Conservation (phyloP, 1,140 invertebrate species). For the Apis cerana region DNA sequence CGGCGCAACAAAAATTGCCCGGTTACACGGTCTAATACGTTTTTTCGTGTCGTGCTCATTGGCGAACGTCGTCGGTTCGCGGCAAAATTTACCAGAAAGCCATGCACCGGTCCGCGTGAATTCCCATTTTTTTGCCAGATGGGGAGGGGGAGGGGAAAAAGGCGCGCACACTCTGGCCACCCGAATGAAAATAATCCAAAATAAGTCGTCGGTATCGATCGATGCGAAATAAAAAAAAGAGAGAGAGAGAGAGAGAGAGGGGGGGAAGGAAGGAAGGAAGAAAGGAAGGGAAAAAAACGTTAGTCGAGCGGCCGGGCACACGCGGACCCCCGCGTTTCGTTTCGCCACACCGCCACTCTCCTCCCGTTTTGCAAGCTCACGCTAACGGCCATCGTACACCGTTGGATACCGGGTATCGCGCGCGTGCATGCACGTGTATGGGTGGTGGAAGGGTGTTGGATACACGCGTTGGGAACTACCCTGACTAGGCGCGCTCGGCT, state of each 20-base stretch:
- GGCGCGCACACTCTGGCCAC: conserved; percentile 51
- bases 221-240: conserved; percentile 30
- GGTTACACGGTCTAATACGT: conserved; percentile 61
- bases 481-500: conserved; percentile 7
- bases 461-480: conserved; percentile 17
- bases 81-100: conserved; percentile 65
- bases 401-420: not conserved
- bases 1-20: conserved; percentile 51
- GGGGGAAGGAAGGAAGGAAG: too few species aligned
- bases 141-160: conserved; percentile 18
- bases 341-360: not conserved
- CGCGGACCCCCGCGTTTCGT: conserved; percentile 52
- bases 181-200: conserved; percentile 71
- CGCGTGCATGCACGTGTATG: too few species aligned
- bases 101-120: conserved; percentile 64
- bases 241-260: conserved; percentile 42
- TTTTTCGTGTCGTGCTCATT: conserved; percentile 61
- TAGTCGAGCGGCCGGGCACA: conserved; percentile 58
- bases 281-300: conserved; percentile 47
- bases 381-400: conserved; percentile 34
- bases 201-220: conserved; percentile 74
- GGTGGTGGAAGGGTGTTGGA: conserved; percentile 20
- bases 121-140: conserved; percentile 55
- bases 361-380: conserved; percentile 10
- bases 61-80: conserved; percentile 52